Conservation (phyloP, 2,113 vertebrate species). For the Astatotilapia flaviijosephi region DNA sequence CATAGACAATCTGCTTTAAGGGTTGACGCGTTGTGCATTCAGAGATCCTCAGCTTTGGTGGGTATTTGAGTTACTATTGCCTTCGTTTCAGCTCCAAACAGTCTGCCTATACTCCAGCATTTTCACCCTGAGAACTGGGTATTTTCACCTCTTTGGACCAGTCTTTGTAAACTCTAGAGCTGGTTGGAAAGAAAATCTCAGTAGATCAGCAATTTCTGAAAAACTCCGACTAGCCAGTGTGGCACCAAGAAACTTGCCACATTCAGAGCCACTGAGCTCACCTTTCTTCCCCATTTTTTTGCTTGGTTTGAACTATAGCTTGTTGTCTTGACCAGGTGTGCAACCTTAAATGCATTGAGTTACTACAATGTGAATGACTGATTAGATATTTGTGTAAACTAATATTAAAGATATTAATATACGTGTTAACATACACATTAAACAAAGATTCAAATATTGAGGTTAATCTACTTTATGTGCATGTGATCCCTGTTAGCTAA, state of each 20-base stretch:
- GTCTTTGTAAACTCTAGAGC: neutral
- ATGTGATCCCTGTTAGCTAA: neutral
- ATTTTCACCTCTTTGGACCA: neutral
- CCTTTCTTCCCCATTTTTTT: neutral
- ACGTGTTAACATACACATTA: neutral
- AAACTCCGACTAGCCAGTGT: neutral
- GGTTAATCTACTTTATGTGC: neutral
- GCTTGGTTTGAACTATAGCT: neutral
- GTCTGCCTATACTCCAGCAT: neutral
- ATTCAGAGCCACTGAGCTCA: neutral
- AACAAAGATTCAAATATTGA: neutral
- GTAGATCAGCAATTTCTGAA: neutral
- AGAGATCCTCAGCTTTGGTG: fast-evolving
- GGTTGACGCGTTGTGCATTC: neutral
- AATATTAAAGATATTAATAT: neutral
- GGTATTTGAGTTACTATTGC: neutral
- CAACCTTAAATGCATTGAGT: neutral
- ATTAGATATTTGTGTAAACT: neutral
- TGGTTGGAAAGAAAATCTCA: neutral
- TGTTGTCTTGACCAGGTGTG: neutral
- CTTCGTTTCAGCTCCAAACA: neutral
- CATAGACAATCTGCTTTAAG: neutral
- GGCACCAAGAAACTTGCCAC: neutral
- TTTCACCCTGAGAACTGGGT: neutral
- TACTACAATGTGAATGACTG: neutral